Percentiles rank a stretch among this genome's conserved stretches.
These are phyloP conservation scores for Papilio elwesi DNA, from an alignment of 2,888 invertebrate genomes.

Conservation along the genomic window DNA sequence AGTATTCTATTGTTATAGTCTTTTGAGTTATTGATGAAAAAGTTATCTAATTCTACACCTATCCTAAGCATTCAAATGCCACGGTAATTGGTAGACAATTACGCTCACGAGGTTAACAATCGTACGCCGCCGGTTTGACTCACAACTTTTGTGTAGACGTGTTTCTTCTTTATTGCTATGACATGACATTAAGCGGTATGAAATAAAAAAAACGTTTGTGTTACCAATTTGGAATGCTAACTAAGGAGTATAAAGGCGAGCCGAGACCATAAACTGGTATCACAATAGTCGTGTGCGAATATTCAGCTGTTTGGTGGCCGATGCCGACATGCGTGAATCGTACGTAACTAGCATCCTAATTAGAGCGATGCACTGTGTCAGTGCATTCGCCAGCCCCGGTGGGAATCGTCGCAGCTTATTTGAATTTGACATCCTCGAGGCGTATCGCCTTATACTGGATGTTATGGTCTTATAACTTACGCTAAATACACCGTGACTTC, in stretches of 20 bases:
- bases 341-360: constrained; percentile 75
- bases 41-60: constrained; percentile 48
- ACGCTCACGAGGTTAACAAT: constrained; percentile 49
- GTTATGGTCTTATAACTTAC: constrained; percentile 26
- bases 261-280: constrained; percentile 82
- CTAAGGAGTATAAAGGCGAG: constrained; percentile 73
- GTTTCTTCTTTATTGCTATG: constrained; percentile 71
- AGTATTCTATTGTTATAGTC: neutral
- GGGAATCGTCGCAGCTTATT: constrained; percentile 62
- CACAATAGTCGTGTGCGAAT: constrained; percentile 82
- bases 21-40: constrained; percentile 9
- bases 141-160: constrained; percentile 58
- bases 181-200: constrained; percentile 79
- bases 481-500: constrained; percentile 34
- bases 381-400: constrained; percentile 58
- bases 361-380: constrained; percentile 68
- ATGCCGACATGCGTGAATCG: constrained; percentile 69
- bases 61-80: constrained; percentile 41
- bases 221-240: constrained; percentile 81
- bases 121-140: constrained; percentile 48
- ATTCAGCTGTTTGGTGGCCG: constrained; percentile 74
- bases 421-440: constrained; percentile 55
- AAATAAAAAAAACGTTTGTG: constrained; percentile 72
- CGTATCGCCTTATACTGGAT: constrained; percentile 27
- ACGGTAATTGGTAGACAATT: constrained; percentile 44